Evolutionary conservation across 2,797 vertebrate species (phyloP).

Genomic region (Hippopotamyrus pictus): DNA sequence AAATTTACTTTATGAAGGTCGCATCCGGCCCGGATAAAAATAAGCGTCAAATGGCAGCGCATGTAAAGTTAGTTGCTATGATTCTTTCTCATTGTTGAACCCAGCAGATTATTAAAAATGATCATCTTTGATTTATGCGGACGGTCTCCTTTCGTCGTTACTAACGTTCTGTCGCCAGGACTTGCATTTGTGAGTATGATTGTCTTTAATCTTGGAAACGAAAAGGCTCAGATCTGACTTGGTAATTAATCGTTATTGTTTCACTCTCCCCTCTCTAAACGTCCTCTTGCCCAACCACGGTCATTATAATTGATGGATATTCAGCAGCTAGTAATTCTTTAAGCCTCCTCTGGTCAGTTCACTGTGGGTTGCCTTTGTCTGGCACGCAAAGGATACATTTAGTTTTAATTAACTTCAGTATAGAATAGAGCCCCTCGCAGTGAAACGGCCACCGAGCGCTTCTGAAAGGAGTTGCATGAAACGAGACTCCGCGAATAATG

Average conservation of each 20-base stretch:
- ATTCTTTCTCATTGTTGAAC: neutral
- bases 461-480: neutral
- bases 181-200: neutral
- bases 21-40: neutral
- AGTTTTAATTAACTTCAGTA: neutral
- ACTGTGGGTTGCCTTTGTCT: neutral
- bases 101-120: neutral
- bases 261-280: neutral
- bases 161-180: too few species aligned
- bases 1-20: neutral
- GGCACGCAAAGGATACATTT: neutral
- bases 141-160: neutral
- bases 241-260: constrained; percentile 4
- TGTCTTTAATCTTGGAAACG: constrained; percentile 1
- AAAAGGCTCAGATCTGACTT: neutral
- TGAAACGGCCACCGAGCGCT: neutral
- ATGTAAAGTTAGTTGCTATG: neutral
- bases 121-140: neutral
- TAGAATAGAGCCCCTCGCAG: neutral
- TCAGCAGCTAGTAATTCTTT: neutral
- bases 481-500: neutral
- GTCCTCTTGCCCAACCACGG: neutral
- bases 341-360: neutral
- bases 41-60: neutral
- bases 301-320: constrained; percentile 9